phyloP scores from a whole-genome alignment of 2,888 invertebrate species.

The Terebella lapidaria region DNA sequence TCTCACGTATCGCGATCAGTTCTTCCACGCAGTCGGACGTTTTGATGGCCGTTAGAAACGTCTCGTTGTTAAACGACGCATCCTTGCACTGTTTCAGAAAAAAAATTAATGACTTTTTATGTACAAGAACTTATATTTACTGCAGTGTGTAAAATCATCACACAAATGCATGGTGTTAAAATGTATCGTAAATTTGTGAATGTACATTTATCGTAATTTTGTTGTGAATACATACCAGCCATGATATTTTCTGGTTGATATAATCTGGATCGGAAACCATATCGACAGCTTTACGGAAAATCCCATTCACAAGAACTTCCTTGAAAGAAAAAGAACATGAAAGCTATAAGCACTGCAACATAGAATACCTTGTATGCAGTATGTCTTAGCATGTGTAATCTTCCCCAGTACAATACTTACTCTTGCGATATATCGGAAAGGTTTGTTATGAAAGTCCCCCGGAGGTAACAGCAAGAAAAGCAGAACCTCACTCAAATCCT shows the following conservation, averaged over 20 bases:
- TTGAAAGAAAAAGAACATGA: conserved; percentile 54
- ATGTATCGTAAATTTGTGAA: too few species aligned
- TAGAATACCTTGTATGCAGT: too few species aligned
- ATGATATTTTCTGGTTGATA: conserved; percentile 81
- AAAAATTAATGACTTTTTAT: too few species aligned
- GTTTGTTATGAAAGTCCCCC: conserved; percentile 77
- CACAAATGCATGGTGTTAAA: too few species aligned
- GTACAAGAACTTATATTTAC: too few species aligned
- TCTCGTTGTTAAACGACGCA: conserved; percentile 71
- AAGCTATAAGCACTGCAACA: too few species aligned
- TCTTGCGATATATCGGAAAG: conserved; percentile 67
- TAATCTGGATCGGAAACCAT: conserved; percentile 83
- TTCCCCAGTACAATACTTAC: too few species aligned
- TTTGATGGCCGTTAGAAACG: conserved; percentile 77
- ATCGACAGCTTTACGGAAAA: conserved; percentile 67
- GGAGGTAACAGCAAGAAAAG: conserved; percentile 77
- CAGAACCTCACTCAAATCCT: conserved; percentile 75
- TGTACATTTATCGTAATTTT: too few species aligned
- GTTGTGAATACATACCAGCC: conserved; percentile 72
- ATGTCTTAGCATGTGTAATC: too few species aligned
- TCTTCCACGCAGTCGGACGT: conserved; percentile 77
- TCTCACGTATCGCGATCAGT: conserved; percentile 70
- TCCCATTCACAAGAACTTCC: conserved; percentile 71
- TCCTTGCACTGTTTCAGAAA: conserved; percentile 59
- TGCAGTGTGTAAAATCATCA: too few species aligned